Evolutionary conservation across 2,797 vertebrate genomes (phyloP).

Genomic region (Xenopus petersii): DNA sequence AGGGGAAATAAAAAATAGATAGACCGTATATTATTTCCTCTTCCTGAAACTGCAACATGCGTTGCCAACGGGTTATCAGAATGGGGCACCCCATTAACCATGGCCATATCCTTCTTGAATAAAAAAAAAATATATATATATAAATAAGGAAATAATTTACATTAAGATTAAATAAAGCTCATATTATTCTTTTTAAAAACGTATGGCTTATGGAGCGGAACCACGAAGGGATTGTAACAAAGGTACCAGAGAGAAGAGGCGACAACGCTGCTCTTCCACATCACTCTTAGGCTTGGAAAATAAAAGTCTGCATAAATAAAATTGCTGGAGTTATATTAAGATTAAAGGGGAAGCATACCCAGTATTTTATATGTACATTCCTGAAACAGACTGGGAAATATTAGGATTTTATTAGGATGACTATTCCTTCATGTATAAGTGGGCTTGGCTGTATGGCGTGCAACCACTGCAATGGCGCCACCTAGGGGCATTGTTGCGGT

Average conservation of each 20-base stretch:
- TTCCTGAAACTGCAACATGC: not conserved
- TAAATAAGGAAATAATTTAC: conserved; percentile 59
- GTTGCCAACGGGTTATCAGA: conserved; percentile 63
- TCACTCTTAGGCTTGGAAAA: too few relatives aligned
- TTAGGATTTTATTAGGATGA: too few relatives aligned
- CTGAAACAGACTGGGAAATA: conserved; percentile 29
- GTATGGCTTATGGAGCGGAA: conserved; percentile 28
- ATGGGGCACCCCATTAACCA: conserved; percentile 70
- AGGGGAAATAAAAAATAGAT: not conserved
- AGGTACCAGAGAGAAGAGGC: too few relatives aligned
- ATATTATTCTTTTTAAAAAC: conserved; percentile 25
- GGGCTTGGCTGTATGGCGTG: too few relatives aligned
- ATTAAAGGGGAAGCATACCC: too few relatives aligned
- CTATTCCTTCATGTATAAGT: not conserved
- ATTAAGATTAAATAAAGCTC: conserved; percentile 35
- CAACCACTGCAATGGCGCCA: too few relatives aligned
- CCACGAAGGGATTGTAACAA: not conserved
- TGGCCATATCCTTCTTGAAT: conserved; percentile 63
- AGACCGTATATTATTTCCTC: not conserved
- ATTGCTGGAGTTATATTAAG: too few relatives aligned
- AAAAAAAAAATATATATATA: not conserved
- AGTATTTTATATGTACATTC: too few relatives aligned
- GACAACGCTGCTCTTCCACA: too few relatives aligned
- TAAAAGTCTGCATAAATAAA: too few relatives aligned
- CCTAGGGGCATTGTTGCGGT: too few relatives aligned